Conservation (phyloP, 2,888 invertebrate species). For the Aporophyla lueneburgensis region DNA sequence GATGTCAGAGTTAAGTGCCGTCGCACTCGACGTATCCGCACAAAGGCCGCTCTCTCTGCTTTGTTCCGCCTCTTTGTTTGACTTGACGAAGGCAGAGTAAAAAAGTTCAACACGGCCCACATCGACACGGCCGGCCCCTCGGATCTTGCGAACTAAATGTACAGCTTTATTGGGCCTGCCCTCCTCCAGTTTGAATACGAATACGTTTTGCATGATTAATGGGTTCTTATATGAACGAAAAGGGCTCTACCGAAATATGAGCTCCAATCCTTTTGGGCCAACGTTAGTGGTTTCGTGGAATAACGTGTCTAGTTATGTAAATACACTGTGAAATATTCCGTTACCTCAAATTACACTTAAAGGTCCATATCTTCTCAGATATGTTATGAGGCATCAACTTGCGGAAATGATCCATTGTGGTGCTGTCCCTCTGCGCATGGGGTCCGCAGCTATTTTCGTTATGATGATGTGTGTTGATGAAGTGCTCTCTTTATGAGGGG, state of each 20-base stretch:
- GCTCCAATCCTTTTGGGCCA: constrained; percentile 54
- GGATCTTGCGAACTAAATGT: constrained; percentile 70
- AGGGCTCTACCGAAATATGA: constrained; percentile 38
- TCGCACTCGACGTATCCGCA: constrained; percentile 83
- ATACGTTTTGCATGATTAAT: constrained; percentile 51
- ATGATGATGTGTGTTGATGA: constrained; percentile 82
- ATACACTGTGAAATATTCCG: constrained; percentile 58
- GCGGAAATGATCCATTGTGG: constrained; percentile 87
- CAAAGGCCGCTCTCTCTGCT: constrained; percentile 88
- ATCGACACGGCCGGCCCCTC: constrained; percentile 67
- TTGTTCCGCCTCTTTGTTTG: constrained; percentile 90
- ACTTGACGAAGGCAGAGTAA: constrained; percentile 82
- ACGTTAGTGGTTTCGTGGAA: constrained; percentile 52
- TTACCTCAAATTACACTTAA: constrained; percentile 74
- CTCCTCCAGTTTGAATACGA: constrained; percentile 45
- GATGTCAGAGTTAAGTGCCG: constrained; percentile 87
- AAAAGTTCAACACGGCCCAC: constrained; percentile 80
- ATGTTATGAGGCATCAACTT: constrained; percentile 81
- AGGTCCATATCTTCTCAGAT: constrained; percentile 74
- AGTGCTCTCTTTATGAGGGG: constrained; percentile 79
- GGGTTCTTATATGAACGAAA: constrained; percentile 39
- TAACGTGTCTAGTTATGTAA: constrained; percentile 44
- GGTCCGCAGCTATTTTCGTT: constrained; percentile 82
- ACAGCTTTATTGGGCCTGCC: constrained; percentile 72
- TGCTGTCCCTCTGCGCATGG: constrained; percentile 77